phyloP scores from a whole-genome alignment of 2,888 invertebrate genomes.

The Agrochola litura region DNA sequence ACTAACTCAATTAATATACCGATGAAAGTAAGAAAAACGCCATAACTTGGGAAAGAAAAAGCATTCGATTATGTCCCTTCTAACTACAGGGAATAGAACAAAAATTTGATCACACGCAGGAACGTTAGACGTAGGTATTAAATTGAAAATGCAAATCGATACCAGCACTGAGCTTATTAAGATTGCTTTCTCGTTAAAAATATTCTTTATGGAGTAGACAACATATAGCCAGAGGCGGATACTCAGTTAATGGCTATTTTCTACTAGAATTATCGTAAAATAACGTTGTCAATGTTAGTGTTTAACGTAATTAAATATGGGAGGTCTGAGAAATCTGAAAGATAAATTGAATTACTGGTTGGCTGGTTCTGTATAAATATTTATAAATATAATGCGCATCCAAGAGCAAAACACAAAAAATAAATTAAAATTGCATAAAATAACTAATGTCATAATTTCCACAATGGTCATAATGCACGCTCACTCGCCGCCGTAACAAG shows the following conservation, averaged over 20 bases:
- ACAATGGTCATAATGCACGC: conserved; percentile 20
- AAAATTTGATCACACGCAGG: conserved; percentile 41
- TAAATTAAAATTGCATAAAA: conserved; percentile 18
- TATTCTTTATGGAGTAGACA: conserved; percentile 74
- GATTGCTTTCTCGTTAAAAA: conserved; percentile 75
- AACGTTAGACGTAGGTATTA: conserved; percentile 55
- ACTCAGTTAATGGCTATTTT: conserved; percentile 78
- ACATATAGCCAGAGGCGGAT: conserved; percentile 75
- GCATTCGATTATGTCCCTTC: conserved; percentile 51
- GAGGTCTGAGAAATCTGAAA: conserved; percentile 63
- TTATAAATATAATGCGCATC: not conserved
- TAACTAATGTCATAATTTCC: conserved; percentile 27
- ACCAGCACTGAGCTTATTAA: conserved; percentile 70
- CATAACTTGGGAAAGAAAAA: conserved; percentile 38
- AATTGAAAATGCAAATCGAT: conserved; percentile 77
- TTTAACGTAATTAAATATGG: conserved; percentile 71
- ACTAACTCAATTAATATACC: conserved; percentile 80
- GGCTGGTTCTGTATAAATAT: conserved; percentile 14
- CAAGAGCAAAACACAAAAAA: not conserved
- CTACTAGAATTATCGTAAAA: conserved; percentile 81
- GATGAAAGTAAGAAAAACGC: conserved; percentile 56
- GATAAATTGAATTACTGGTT: conserved; percentile 17
- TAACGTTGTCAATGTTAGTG: conserved; percentile 73
- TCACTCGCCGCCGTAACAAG: conserved; percentile 32
- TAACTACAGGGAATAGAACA: conserved; percentile 53